Percentiles rank a stretch among this genome's conserved stretches.
Conservation (phyloP, 2,797 vertebrate genomes). For the Tokudaia muenninki region DNA sequence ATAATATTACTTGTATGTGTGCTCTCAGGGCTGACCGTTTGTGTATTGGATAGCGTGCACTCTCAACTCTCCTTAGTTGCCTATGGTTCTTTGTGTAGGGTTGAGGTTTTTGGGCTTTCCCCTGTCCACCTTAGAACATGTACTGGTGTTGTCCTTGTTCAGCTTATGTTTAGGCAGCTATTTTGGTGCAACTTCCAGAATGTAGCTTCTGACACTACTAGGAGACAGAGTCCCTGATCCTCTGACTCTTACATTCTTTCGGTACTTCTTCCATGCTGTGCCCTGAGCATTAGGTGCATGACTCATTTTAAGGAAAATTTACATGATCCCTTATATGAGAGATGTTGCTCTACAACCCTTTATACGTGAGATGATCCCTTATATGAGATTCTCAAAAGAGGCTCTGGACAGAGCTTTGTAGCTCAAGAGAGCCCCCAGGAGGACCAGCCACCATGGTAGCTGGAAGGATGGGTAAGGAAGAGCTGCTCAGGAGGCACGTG, state of each 20-base stretch:
- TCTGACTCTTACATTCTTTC: not conserved
- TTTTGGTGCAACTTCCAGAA: not conserved
- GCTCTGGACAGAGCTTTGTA: not conserved
- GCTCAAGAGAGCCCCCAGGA: not conserved
- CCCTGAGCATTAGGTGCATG: not conserved
- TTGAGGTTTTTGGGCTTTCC: not conserved
- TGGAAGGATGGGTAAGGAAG: not conserved
- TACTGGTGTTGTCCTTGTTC: not conserved
- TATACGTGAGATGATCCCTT: no score
- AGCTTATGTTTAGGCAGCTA: not conserved
- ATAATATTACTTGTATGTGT: not conserved
- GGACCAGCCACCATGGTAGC: not conserved
- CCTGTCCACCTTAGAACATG: not conserved
- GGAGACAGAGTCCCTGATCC: not conserved
- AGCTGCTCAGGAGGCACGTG: not conserved
- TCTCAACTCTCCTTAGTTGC: not conserved
- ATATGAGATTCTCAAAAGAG: not conserved
- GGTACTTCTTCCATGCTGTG: not conserved
- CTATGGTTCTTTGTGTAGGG: not conserved
- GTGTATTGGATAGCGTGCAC: not conserved
- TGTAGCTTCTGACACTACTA: not conserved
- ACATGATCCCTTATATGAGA: not conserved
- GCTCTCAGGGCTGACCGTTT: not conserved
- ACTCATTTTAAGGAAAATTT: constrained; percentile 38
- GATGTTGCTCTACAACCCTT: not conserved